Base-by-base conservation (phyloP, 1,140 invertebrate species). In the Ostrea denselamellosa region DNA sequence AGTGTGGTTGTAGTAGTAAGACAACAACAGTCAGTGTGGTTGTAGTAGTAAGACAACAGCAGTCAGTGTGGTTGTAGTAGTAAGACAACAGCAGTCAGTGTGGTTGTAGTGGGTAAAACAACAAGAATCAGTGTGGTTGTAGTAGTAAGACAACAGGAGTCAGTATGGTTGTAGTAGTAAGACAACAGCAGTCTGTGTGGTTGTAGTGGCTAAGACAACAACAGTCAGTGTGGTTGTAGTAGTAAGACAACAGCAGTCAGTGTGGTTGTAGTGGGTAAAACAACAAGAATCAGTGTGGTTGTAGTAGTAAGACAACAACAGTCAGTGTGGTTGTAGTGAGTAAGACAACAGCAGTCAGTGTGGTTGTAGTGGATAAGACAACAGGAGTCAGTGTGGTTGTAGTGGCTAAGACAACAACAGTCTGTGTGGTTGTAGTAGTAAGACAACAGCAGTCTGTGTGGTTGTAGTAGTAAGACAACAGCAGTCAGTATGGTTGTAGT, bases 221-320 rank as follows among this genome's bases (percentile, higher is more conserved):
- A 71, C 54, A 56, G 54, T 56, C 17, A 12, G 54, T 9, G 9
- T 12, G 54, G 56, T 19, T 91, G n/a, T n/a, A n/a, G n/a, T n/a
- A n/a, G n/a, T n/a, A n/a, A n/a, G n/a, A n/a, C n/a, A n/a, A n/a
- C n/a, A n/a, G n/a, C n/a, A n/a, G n/a, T n/a, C n/a, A n/a, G n/a
- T n/a, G n/a, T n/a, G n/a, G n/a, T n/a, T n/a, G n/a, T n/a, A n/a
- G n/a, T n/a, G n/a, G n/a, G n/a, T n/a, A n/a, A n/a, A n/a, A n/a
- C n/a, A n/a, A n/a, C n/a, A n/a, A n/a, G n/a, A n/a, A n/a, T n/a
- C n/a, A n/a, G n/a, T n/a, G n/a, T n/a, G n/a, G n/a, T n/a, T n/a
- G n/a, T n/a, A n/a, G n/a, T n/a, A n/a, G n/a, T n/a, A n/a, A n/a
- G n/a, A n/a, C n/a, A n/a, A n/a, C n/a, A n/a, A n/a, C n/a, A n/a